Percentiles rank a stretch among this genome's conserved stretches.
phyloP scores from a whole-genome alignment of 1,140 invertebrate genomes.

The Augochlora pura region DNA sequence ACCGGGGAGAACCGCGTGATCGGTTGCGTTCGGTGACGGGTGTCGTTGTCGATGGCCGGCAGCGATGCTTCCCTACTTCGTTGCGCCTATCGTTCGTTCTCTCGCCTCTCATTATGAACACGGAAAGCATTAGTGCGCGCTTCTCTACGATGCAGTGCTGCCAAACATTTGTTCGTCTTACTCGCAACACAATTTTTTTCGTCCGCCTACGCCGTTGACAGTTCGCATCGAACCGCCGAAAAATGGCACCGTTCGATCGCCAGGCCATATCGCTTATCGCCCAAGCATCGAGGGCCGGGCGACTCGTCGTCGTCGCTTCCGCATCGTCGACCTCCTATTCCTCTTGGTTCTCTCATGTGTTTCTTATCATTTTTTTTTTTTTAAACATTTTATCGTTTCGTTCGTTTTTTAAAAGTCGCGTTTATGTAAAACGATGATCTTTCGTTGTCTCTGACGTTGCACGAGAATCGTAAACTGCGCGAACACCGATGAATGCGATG shows the following conservation, averaged over 20 bases:
- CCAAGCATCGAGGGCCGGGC: not conserved
- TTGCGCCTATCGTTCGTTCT: constrained; percentile 21
- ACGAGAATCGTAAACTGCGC: constrained; percentile 21
- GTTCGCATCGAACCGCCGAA: constrained; percentile 10
- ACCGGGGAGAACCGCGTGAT: not conserved
- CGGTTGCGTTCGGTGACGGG: not conserved
- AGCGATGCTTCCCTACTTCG: not conserved
- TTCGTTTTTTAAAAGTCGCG: constrained; percentile 15
- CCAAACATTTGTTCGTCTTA: constrained; percentile 16
- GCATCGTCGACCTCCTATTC: too few relatives aligned
- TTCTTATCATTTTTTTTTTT: too few relatives aligned
- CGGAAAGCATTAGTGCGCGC: constrained; percentile 57
- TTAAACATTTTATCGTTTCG: not conserved
- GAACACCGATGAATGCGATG: constrained; percentile 28
- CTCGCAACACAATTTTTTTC: constrained; percentile 7
- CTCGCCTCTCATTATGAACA: constrained; percentile 43
- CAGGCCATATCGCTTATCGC: not conserved
- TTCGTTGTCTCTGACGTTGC: constrained; percentile 41
- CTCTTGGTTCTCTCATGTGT: too few relatives aligned
- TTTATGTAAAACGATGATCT: constrained; percentile 19
- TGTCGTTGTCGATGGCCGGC: constrained; percentile 10
- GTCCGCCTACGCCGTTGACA: not conserved
- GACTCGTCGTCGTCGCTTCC: too few relatives aligned
- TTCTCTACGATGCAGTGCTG: constrained; percentile 37
- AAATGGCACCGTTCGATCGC: constrained; percentile 1